These are phyloP conservation scores for Tenebrosternarchus preto DNA, from an alignment of 2,113 vertebrate species.

Conservation along the genomic window DNA sequence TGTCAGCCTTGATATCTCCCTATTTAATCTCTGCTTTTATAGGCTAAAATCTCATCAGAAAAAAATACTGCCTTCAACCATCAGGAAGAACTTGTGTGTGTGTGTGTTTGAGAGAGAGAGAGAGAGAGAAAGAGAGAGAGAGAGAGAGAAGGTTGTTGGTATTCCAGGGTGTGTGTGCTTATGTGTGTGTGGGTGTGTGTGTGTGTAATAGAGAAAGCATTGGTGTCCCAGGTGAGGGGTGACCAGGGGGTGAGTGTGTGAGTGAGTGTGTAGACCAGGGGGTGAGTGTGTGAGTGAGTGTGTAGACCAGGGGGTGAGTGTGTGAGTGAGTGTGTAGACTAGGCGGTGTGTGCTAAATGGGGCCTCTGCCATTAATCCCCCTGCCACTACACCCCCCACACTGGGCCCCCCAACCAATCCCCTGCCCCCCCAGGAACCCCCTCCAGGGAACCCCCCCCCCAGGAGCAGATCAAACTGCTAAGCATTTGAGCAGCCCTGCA, in stretches of 20 bases:
- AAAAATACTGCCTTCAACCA: constrained; percentile 35
- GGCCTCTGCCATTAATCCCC: constrained; percentile 73
- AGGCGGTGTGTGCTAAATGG: constrained; percentile 70
- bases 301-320: constrained; percentile 37
- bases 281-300: constrained; percentile 35
- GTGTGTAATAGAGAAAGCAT: constrained; percentile 23
- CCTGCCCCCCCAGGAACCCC: not conserved
- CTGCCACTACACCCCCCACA: not conserved
- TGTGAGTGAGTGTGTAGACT: constrained; percentile 55
- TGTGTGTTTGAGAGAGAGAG: constrained; percentile 19
- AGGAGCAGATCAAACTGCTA: constrained; percentile 66
- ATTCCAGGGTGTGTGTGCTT: not conserved
- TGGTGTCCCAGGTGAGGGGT: constrained; percentile 36
- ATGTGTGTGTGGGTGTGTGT: not conserved
- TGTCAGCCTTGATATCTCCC: not conserved
- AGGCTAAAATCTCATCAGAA: not conserved
- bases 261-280: constrained; percentile 12
- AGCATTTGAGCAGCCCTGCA: constrained; percentile 66
- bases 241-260: constrained; percentile 28
- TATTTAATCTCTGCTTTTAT: not conserved
- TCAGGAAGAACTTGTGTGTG: constrained; percentile 2
- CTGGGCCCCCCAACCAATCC: not conserved
- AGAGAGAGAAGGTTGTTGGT: no score
- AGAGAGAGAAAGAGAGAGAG: no score
- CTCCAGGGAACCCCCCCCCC: no score